These are phyloP conservation scores for Myotis daubentonii DNA, from an alignment of 2,797 vertebrate species.

Conservation along the genomic window DNA sequence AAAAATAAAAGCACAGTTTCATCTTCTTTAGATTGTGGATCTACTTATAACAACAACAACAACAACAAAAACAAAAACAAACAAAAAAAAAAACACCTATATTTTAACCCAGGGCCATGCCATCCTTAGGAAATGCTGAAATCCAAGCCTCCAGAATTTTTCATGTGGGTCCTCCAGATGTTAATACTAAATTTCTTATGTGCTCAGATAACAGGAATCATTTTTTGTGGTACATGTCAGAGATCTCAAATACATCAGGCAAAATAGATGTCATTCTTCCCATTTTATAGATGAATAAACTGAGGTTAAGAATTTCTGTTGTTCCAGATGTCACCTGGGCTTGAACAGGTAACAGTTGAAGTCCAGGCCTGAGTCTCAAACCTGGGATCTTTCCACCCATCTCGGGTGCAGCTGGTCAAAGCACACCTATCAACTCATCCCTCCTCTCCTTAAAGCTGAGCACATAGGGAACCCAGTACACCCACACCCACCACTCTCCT, in stretches of 20 bases:
- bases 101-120: neutral
- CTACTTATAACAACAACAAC: neutral
- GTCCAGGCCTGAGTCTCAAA: neutral
- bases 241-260: neutral
- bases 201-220: neutral
- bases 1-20: neutral
- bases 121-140: constrained; percentile 21
- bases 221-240: neutral
- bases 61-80: neutral
- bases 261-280: neutral
- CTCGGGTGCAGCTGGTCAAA: neutral
- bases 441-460: neutral
- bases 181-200: neutral
- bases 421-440: neutral
- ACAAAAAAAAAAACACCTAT: neutral
- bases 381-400: neutral
- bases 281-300: neutral
- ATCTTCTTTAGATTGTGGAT: neutral
- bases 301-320: neutral
- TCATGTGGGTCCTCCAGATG: neutral
- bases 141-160: neutral
- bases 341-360: neutral
- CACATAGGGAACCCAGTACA: neutral
- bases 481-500: neutral
- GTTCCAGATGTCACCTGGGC: neutral